These are phyloP conservation scores for Rhopilema esculentum DNA, from an alignment of 30 jellyfish, hydroid and myxozoan genomes.

Conservation along the genomic window DNA sequence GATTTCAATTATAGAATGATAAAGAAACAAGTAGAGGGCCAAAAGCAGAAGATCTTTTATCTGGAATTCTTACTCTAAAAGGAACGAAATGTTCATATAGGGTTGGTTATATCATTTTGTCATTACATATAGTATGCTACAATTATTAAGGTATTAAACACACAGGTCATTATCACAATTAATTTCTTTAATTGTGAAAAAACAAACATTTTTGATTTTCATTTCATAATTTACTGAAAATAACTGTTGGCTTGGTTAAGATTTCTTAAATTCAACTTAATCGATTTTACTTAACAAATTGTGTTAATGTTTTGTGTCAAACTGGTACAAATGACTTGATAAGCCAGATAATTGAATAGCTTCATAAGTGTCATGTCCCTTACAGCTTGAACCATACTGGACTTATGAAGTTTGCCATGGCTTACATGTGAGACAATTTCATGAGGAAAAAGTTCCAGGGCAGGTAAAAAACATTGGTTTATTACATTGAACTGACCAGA, in stretches of 20 bases:
- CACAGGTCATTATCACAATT: too few relatives aligned
- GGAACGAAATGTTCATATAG: slow-evolving; percentile 66
- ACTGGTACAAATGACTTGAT: background rate
- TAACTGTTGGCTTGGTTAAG: too few relatives aligned
- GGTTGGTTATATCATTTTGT: slow-evolving; percentile 2
- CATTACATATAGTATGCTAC: too few relatives aligned
- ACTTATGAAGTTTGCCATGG: slow-evolving; percentile 97
- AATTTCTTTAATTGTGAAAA: too few relatives aligned
- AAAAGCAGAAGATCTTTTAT: slow-evolving; percentile 43
- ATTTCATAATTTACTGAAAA: too few relatives aligned
- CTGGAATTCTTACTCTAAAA: slow-evolving; percentile 34
- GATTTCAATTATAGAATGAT: background rate
- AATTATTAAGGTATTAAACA: too few relatives aligned
- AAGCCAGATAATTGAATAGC: background rate
- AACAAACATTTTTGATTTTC: too few relatives aligned
- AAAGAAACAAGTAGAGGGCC: slow-evolving; percentile 3
- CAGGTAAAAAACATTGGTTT: too few relatives aligned
- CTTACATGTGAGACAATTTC: slow-evolving; percentile 80
- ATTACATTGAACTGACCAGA: too few relatives aligned
- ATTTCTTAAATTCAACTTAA: too few relatives aligned
- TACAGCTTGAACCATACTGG: slow-evolving; percentile 95
- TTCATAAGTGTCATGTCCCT: background rate
- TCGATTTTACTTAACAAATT: too few relatives aligned
- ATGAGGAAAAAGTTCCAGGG: slow-evolving; percentile 85
- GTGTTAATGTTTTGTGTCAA: too few relatives aligned